Percentiles rank a stretch among this genome's conserved stretches.
Evolutionary conservation across 1,140 invertebrate species (phyloP).

Genomic region (Rhagoletis zephyria): DNA sequence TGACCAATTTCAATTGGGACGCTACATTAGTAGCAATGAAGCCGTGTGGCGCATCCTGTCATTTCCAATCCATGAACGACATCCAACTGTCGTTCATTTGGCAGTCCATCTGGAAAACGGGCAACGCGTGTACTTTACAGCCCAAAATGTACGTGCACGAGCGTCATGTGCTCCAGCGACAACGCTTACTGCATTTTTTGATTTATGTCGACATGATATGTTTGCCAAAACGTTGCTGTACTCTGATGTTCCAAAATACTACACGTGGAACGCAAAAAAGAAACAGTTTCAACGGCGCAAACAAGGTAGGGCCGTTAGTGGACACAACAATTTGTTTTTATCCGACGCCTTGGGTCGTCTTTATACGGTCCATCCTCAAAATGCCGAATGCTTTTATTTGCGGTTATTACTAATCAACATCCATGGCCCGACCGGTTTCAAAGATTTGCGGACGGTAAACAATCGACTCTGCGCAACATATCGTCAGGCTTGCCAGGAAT

Average conservation of each 20-base stretch:
- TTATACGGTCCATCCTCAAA: slow-evolving; percentile 71
- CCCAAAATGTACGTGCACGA: not conserved
- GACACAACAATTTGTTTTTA: slow-evolving; percentile 62
- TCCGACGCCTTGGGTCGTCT: slow-evolving; percentile 67
- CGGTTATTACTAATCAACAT: slow-evolving; percentile 68
- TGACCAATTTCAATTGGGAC: not conserved
- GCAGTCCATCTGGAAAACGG: slow-evolving; percentile 72
- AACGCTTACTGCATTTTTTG: not conserved
- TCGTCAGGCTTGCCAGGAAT: no score
- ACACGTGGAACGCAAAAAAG: not conserved
- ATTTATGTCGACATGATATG: not conserved
- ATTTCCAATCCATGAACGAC: slow-evolving; percentile 66
- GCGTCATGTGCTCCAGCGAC: not conserved
- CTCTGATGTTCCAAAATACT: not conserved
- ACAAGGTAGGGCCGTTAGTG: slow-evolving; percentile 60
- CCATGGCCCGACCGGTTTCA: slow-evolving; percentile 55
- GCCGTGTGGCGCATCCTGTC: slow-evolving; percentile 67
- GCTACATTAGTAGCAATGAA: not conserved
- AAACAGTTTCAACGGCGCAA: slow-evolving; percentile 5
- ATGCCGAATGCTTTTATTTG: slow-evolving; percentile 71
- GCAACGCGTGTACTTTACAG: slow-evolving; percentile 69
- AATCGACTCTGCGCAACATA: no score
- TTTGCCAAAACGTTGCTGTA: not conserved
- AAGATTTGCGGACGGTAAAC: slow-evolving; percentile 53
- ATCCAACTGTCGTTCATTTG: slow-evolving; percentile 31